Conservation (phyloP, 2,797 vertebrate genomes). For the Bradypodion ventrale region DNA sequence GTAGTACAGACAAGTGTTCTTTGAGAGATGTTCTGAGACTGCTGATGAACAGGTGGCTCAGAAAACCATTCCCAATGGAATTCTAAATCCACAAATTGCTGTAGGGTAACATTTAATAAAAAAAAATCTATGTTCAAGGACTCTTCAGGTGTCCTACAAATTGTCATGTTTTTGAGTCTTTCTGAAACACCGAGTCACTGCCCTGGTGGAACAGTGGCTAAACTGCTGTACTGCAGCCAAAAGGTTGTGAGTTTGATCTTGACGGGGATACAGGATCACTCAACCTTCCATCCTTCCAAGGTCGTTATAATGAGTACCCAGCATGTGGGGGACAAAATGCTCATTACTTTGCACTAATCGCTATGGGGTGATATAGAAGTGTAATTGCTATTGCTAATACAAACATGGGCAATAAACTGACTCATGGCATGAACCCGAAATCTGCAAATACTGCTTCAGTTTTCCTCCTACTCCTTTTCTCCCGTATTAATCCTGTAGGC, state of each 20-base stretch:
- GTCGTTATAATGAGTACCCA: too few species aligned
- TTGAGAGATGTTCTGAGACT: too few species aligned
- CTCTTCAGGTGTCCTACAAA: background rate
- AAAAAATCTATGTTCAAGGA: background rate
- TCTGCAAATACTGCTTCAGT: background rate
- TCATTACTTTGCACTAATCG: too few species aligned
- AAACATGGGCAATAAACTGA: background rate
- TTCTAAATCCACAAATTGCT: background rate
- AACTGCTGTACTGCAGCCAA: too few species aligned
- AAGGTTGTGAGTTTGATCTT: too few species aligned
- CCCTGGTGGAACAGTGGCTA: too few species aligned
- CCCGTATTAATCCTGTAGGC: background rate
- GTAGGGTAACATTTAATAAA: background rate
- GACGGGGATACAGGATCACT: too few species aligned
- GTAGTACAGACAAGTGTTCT: background rate
- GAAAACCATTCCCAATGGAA: background rate
- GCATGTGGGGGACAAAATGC: too few species aligned
- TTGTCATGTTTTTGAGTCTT: background rate
- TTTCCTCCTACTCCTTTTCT: background rate
- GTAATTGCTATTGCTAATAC: too few species aligned
- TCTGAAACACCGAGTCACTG: background rate
- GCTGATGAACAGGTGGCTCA: background rate
- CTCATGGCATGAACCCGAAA: background rate
- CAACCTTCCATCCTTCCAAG: too few species aligned
- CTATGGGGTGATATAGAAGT: too few species aligned